These are phyloP conservation scores for Siniperca undulata DNA, from an alignment of 2,797 vertebrate genomes.

Conservation along the genomic window DNA sequence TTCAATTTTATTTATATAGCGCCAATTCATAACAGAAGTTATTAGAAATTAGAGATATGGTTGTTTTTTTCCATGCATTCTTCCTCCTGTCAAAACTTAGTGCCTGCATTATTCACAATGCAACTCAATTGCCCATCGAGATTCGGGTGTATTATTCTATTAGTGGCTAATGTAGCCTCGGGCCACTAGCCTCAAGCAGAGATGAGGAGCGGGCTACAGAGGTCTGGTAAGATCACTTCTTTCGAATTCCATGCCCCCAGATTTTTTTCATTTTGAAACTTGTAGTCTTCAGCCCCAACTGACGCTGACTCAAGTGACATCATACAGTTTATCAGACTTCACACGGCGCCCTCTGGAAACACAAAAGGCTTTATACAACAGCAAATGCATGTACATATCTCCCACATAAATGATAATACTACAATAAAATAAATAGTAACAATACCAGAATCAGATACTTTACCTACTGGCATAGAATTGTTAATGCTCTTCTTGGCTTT, in stretches of 20 bases:
- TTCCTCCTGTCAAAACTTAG: too few species aligned
- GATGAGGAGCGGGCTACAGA: too few species aligned
- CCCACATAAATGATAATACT: neutral
- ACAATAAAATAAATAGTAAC: neutral
- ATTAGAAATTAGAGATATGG: too few species aligned
- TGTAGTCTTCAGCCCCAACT: neutral
- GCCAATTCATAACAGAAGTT: too few species aligned
- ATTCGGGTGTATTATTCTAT: too few species aligned
- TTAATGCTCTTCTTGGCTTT: neutral
- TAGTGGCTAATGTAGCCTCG: neutral
- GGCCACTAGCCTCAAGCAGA: neutral
- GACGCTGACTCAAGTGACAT: neutral
- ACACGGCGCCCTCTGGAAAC: neutral
- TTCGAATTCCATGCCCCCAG: neutral
- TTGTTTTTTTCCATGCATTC: too few species aligned
- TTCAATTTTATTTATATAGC: too few species aligned
- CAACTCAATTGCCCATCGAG: too few species aligned
- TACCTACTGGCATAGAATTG: neutral
- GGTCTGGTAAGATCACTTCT: neutral
- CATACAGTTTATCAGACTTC: neutral
- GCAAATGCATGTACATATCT: neutral
- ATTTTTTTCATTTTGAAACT: neutral
- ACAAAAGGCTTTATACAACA: neutral
- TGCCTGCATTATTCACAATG: too few species aligned
- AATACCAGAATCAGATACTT: neutral